A percentile compares a stretch with the other conserved stretches of the same genome.
phyloP scores from a whole-genome alignment of 2,113 vertebrate genomes.

The Hippocampus comes region DNA sequence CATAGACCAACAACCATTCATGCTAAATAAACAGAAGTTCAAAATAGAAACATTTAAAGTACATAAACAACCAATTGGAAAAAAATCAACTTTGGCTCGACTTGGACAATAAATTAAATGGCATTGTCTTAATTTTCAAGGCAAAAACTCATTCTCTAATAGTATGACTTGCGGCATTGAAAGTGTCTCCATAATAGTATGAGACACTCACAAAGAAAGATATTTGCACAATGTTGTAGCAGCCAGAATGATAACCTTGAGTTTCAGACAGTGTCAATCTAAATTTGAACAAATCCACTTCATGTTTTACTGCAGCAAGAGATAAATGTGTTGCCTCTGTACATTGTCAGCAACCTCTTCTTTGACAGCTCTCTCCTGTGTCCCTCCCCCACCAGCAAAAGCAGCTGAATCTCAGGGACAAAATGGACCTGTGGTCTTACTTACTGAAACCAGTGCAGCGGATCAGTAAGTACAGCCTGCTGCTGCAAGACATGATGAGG shows the following conservation, averaged over 20 bases:
- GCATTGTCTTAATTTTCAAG: too few relatives aligned
- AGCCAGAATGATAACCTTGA: background rate
- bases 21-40: too few relatives aligned
- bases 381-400: slow-evolving; percentile 59
- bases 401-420: slow-evolving; percentile 67
- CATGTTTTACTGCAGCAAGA: background rate
- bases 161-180: too few relatives aligned
- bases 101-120: too few relatives aligned
- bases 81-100: too few relatives aligned
- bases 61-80: too few relatives aligned
- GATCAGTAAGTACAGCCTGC: slow-evolving; percentile 77
- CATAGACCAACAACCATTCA: too few relatives aligned
- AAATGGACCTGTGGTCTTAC: slow-evolving; percentile 76
- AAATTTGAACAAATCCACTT: background rate
- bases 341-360: background rate
- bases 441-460: slow-evolving; percentile 76
- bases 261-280: background rate
- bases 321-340: background rate
- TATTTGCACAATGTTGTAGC: too few relatives aligned
- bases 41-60: too few relatives aligned
- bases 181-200: too few relatives aligned
- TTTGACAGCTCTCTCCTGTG: background rate
- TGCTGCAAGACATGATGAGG: slow-evolving; percentile 73
- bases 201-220: too few relatives aligned
- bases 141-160: too few relatives aligned